A percentile compares a stretch with the other conserved stretches of the same genome.
Evolutionary conservation across 2,113 vertebrate genomes (phyloP).

Genomic region (Laterallus jamaicensis): DNA sequence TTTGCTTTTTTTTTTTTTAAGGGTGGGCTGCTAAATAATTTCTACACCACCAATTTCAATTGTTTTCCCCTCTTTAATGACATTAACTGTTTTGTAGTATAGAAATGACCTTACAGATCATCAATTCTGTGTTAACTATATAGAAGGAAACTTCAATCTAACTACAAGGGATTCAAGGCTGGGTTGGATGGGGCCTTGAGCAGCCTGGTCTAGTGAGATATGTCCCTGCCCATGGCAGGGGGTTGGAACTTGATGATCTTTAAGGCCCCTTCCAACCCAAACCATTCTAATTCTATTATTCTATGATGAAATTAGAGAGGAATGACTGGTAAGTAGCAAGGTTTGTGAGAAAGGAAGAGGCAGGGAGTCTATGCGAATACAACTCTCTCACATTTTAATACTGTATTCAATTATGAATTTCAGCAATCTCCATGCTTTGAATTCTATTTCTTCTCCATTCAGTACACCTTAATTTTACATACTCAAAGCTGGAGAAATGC

Average conservation of each 20-base stretch:
- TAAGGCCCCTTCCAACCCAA: no score
- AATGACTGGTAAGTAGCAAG: neutral
- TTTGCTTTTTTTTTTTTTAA: neutral
- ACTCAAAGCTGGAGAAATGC: neutral
- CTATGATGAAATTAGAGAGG: neutral
- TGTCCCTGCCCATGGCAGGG: no score
- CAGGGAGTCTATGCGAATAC: neutral
- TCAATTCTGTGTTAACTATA: neutral
- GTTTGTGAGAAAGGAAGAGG: neutral
- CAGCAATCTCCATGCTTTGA: neutral
- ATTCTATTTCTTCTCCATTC: neutral
- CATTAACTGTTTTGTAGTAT: neutral
- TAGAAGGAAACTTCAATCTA: neutral
- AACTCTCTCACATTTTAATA: neutral
- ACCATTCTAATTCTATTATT: no score
- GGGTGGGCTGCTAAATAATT: neutral
- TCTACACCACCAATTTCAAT: neutral
- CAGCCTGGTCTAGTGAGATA: no score
- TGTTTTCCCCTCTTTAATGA: neutral
- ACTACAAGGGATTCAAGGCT: neutral
- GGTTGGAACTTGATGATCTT: no score
- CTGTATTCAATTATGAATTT: neutral
- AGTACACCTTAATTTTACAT: neutral
- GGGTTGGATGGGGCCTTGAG: no score
- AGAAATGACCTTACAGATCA: neutral